Evolutionary conservation across 2,797 vertebrate species (phyloP).

Genomic region (Alectoris magna): DNA sequence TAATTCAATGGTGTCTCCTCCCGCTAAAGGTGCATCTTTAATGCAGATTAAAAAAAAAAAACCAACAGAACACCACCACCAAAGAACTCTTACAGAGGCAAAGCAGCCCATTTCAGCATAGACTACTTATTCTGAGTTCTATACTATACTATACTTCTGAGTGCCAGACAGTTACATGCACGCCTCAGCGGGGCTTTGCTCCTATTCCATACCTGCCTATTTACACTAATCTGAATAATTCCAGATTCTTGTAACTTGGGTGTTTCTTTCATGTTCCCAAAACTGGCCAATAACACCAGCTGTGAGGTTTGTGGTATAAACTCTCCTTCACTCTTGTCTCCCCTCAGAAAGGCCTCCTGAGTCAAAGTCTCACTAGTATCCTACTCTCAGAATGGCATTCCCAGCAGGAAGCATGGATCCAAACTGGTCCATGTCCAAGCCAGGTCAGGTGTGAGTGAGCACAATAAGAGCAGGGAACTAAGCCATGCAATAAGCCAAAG

Average conservation of each 20-base stretch:
- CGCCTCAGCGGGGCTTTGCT: neutral
- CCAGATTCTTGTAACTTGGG: neutral
- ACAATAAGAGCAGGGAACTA: neutral
- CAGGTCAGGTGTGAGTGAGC: neutral
- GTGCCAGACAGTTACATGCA: neutral
- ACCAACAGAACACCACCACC: no score
- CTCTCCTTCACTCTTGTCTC: neutral
- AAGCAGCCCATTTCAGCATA: neutral
- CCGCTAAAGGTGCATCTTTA: neutral
- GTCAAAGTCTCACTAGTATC: neutral
- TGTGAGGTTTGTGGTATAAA: neutral
- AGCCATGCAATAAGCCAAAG: neutral
- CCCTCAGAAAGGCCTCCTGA: neutral
- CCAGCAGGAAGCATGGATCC: neutral
- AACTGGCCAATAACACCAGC: neutral
- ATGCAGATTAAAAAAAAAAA: neutral
- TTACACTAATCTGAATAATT: neutral
- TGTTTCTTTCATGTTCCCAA: neutral
- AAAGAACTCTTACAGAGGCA: neutral
- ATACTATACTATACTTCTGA: neutral
- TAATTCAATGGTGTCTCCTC: neutral
- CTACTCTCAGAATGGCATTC: neutral
- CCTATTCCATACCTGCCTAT: neutral
- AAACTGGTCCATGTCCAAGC: neutral
- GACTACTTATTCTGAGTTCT: neutral